Conservation (phyloP, 37 sponge, comb jelly and placozoan genomes). For the Ephydatia muelleri region DNA sequence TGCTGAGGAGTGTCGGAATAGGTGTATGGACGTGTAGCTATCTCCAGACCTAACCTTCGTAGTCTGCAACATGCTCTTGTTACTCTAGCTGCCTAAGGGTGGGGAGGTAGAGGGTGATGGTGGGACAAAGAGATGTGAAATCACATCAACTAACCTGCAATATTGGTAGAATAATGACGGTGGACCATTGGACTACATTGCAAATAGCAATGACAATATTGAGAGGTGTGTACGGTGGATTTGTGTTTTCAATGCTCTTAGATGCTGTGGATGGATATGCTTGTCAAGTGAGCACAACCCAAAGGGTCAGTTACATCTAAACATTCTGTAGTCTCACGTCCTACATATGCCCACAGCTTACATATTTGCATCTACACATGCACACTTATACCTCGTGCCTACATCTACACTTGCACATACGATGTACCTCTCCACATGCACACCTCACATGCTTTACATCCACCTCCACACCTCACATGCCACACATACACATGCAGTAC, state of each 20-base stretch:
- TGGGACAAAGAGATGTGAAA: not conserved
- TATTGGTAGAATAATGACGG: constrained; percentile 32
- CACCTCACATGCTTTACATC: too few species aligned
- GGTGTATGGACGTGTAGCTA: constrained; percentile 71
- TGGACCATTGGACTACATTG: constrained; percentile 60
- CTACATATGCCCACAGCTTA: not conserved
- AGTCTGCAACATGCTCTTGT: constrained; percentile 47
- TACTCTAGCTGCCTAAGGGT: constrained; percentile 62
- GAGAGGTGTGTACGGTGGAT: not conserved
- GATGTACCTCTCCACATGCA: too few species aligned
- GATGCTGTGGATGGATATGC: not conserved
- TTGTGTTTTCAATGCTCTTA: not conserved
- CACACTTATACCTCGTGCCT: too few species aligned
- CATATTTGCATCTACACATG: too few species aligned
- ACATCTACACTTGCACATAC: too few species aligned
- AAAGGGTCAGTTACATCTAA: too few species aligned
- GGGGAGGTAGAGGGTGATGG: not conserved
- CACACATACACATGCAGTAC: too few species aligned
- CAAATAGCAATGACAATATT: constrained; percentile 10
- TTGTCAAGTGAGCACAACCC: too few species aligned
- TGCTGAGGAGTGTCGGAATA: constrained; percentile 76
- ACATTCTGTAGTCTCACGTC: too few species aligned
- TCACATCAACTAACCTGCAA: constrained; percentile 37
- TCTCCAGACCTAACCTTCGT: constrained; percentile 48
- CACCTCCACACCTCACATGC: too few species aligned